Conservation (phyloP, 2,888 invertebrate species). For the Heliconius cydno region DNA sequence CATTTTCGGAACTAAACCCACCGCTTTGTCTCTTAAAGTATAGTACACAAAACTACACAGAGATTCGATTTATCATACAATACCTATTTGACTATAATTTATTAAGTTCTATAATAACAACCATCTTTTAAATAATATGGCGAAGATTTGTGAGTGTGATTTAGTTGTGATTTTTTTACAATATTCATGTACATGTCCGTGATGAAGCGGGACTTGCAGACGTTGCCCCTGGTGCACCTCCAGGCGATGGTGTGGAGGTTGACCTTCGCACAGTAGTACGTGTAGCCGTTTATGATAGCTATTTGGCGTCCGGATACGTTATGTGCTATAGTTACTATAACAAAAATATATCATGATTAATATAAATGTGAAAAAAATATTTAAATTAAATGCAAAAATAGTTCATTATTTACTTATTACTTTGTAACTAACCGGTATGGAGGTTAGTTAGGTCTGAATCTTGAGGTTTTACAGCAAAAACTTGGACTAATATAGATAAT, state of each 20-base stretch:
- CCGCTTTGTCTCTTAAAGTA: background rate
- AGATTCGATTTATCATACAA: conserved; percentile 1
- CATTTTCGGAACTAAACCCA: background rate
- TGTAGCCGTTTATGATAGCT: conserved; percentile 54
- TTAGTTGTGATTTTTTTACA: conserved; percentile 3
- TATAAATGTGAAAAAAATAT: background rate
- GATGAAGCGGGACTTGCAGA: conserved; percentile 52
- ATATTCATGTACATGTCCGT: conserved; percentile 24
- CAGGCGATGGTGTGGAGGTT: conserved; percentile 43
- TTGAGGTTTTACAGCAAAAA: no score
- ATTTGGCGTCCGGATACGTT: conserved; percentile 49
- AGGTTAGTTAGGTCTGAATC: no score
- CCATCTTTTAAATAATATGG: conserved; percentile 35
- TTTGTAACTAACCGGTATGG: no score
- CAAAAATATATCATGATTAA: conserved; percentile 12
- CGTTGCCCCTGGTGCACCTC: conserved; percentile 52
- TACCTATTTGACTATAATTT: background rate
- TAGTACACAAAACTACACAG: background rate
- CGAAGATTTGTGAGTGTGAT: conserved; percentile 36
- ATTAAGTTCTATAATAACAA: conserved; percentile 14
- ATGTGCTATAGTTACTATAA: conserved; percentile 26
- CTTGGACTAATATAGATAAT: no score
- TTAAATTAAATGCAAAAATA: background rate
- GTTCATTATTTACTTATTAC: no score
- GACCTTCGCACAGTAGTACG: conserved; percentile 52